Evolutionary conservation across 2,113 vertebrate species (phyloP).

Genomic region (Delphinus delphis): DNA sequence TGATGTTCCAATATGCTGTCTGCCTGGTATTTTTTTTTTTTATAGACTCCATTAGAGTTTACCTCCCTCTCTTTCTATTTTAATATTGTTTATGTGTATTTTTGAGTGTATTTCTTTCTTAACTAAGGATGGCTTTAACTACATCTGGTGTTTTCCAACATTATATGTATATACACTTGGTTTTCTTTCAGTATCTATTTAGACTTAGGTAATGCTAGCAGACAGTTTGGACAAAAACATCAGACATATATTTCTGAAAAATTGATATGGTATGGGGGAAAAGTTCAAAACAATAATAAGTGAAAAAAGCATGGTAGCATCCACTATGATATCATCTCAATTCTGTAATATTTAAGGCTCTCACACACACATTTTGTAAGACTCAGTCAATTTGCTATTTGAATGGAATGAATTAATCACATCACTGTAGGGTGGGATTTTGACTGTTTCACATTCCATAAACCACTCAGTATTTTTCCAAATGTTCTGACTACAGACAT

Average conservation of each 20-base stretch:
- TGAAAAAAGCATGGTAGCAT: background rate
- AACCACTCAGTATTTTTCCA: slow-evolving; percentile 1
- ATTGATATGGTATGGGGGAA: background rate
- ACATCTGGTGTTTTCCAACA: background rate
- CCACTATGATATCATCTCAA: background rate
- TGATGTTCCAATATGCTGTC: slow-evolving; percentile 43
- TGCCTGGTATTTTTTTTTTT: slow-evolving; percentile 1
- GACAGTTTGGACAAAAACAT: background rate
- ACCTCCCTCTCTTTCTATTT: background rate
- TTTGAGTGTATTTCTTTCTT: background rate
- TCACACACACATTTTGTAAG: background rate
- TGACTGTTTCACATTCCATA: background rate
- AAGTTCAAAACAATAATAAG: background rate
- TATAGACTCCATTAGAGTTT: background rate
- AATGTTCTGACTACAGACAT: background rate
- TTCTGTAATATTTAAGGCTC: background rate
- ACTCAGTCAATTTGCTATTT: background rate
- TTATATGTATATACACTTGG: background rate
- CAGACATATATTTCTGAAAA: background rate
- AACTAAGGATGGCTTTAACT: background rate
- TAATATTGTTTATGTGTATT: background rate
- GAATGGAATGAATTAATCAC: background rate
- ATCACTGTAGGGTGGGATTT: background rate
- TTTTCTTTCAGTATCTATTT: background rate
- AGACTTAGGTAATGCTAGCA: background rate